Percentiles rank a stretch among this genome's conserved stretches.
Conservation (phyloP, 2,113 vertebrate genomes). For the Cyanistes caeruleus region DNA sequence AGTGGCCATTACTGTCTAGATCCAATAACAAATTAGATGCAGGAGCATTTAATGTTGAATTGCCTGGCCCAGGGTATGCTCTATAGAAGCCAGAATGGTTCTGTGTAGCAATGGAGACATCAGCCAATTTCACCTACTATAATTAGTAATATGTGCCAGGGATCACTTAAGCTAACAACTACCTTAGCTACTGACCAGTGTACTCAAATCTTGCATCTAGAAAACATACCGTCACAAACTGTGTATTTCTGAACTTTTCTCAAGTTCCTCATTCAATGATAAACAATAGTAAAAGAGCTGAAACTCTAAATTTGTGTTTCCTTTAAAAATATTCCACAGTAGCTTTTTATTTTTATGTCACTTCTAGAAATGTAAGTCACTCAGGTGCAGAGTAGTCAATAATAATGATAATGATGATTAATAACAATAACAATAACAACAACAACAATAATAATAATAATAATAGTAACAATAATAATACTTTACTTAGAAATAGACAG, state of each 20-base stretch:
- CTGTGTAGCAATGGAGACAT: not conserved
- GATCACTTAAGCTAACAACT: not conserved
- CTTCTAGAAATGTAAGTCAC: not conserved
- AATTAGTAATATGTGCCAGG: not conserved
- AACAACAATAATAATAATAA: not conserved
- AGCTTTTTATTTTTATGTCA: not conserved
- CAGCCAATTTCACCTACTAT: not conserved
- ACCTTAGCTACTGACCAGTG: not conserved
- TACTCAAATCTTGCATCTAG: not conserved
- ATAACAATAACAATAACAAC: too few relatives aligned
- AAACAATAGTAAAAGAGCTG: not conserved
- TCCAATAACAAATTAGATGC: not conserved
- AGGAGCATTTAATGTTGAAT: not conserved
- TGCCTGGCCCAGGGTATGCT: not conserved
- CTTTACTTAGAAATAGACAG: not conserved
- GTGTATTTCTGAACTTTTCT: not conserved
- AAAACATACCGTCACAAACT: not conserved
- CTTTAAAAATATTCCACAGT: not conserved
- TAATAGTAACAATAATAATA: not conserved
- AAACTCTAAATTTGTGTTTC: not conserved
- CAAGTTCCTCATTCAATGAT: not conserved
- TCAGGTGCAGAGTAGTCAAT: not conserved
- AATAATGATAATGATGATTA: not conserved
- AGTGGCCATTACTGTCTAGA: not conserved
- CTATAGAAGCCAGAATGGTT: not conserved